Conservation (phyloP, 1,140 invertebrate species). For the Papilio dardanus region DNA sequence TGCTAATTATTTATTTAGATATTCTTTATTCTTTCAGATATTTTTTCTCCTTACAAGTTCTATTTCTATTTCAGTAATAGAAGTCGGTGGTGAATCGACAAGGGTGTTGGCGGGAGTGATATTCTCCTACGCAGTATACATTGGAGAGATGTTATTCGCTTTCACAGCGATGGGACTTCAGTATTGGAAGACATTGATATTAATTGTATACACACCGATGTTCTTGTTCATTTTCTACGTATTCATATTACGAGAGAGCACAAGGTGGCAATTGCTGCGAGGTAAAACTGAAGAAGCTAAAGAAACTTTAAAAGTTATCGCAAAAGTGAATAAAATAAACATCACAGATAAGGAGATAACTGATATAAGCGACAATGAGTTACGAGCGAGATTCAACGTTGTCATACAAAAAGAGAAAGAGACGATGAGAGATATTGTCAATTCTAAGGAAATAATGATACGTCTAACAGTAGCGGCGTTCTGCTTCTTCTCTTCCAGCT, state of each 20-base stretch:
- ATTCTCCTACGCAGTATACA: slow-evolving; percentile 64
- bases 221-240: slow-evolving; percentile 55
- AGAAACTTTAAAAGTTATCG: slow-evolving; percentile 55
- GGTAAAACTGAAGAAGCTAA: slow-evolving; percentile 61
- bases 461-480: slow-evolving; percentile 76
- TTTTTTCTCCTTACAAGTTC: background rate
- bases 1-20: background rate
- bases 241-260: slow-evolving; percentile 63
- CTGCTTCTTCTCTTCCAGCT: slow-evolving; percentile 86
- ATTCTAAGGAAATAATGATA: slow-evolving; percentile 67
- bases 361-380: slow-evolving; percentile 54
- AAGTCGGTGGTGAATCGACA: slow-evolving; percentile 62
- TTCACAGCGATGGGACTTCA: slow-evolving; percentile 62
- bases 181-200: slow-evolving; percentile 65
- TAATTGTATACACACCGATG: slow-evolving; percentile 63
- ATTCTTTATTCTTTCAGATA: background rate
- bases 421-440: slow-evolving; percentile 59
- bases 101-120: slow-evolving; percentile 64
- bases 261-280: slow-evolving; percentile 68
- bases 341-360: slow-evolving; percentile 55
- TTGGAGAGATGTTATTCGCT: slow-evolving; percentile 65
- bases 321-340: slow-evolving; percentile 60
- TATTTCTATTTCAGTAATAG: slow-evolving; percentile 64
- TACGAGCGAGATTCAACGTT: slow-evolving; percentile 62
- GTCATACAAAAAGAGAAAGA: slow-evolving; percentile 64